Evolutionary conservation across 2,797 vertebrate species (phyloP).

Genomic region (Hippocampus kuda): DNA sequence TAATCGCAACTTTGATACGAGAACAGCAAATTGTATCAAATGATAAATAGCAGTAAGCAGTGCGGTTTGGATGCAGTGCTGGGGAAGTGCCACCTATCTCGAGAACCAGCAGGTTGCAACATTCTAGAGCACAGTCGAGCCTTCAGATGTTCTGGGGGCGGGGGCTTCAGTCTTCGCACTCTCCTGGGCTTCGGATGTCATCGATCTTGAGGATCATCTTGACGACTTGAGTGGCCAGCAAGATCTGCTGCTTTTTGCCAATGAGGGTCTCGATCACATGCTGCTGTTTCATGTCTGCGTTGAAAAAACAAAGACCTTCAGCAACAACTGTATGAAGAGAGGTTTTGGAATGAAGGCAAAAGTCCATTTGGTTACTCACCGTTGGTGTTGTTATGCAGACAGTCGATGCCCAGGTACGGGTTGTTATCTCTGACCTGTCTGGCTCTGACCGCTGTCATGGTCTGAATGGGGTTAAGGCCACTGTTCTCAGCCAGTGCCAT

Average conservation of each 20-base stretch:
- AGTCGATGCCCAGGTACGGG: constrained; percentile 88
- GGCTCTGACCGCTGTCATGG: constrained; percentile 89
- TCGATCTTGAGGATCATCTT: constrained; percentile 99
- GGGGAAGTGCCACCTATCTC: constrained; percentile 53
- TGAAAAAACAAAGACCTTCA: not conserved
- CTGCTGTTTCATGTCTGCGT: constrained; percentile 92
- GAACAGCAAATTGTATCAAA: constrained; percentile 64
- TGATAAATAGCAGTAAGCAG: constrained; percentile 74
- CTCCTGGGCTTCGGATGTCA: constrained; percentile 88
- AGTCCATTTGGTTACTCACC: constrained; percentile 62
- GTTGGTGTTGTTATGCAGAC: constrained; percentile 83
- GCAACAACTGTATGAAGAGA: not conserved
- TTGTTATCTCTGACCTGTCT: constrained; percentile 86
- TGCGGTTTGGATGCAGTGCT: constrained; percentile 43
- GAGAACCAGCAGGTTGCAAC: constrained; percentile 13
- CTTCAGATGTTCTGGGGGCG: constrained; percentile 1
- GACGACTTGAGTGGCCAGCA: constrained; percentile 90
- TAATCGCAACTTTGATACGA: constrained; percentile 63
- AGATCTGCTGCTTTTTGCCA: constrained; percentile 97
- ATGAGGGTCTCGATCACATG: constrained; percentile 96
- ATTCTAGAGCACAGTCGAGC: constrained; percentile 17
- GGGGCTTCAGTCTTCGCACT: constrained; percentile 77
- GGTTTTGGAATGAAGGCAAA: not conserved
- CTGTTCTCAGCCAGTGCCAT: constrained; percentile 95
- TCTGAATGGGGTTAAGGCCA: constrained; percentile 92